Percentiles rank a stretch among this genome's conserved stretches.
These are phyloP conservation scores for Leptodactylus fuscus DNA, from an alignment of 2,113 vertebrate species.

Conservation along the genomic window DNA sequence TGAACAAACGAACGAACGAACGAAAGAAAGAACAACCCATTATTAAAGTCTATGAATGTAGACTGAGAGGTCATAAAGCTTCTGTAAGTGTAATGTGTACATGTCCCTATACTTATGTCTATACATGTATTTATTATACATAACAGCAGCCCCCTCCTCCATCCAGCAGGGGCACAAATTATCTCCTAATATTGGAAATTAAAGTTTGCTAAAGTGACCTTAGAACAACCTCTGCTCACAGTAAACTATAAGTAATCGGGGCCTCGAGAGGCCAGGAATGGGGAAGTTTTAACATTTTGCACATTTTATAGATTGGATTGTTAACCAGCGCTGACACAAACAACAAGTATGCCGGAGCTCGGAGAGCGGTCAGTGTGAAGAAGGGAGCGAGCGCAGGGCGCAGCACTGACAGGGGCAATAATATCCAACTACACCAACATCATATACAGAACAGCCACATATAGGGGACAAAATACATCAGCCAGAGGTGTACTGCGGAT, in stretches of 20 bases:
- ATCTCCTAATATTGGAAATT: not conserved
- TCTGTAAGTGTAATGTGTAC: too few relatives aligned
- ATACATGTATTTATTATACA: too few relatives aligned
- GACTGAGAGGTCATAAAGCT: too few relatives aligned
- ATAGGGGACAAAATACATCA: too few relatives aligned
- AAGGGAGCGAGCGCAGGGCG: not conserved
- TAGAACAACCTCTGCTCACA: not conserved
- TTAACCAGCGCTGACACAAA: conserved; percentile 41
- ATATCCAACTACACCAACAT: too few relatives aligned
- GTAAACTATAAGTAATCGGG: not conserved
- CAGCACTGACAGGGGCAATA: not conserved
- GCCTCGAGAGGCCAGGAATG: not conserved
- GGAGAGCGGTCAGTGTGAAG: not conserved
- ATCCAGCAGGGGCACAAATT: not conserved
- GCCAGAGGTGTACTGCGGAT: too few relatives aligned
- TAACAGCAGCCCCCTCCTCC: not conserved
- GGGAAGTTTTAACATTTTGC: conserved; percentile 22
- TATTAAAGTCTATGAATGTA: too few relatives aligned
- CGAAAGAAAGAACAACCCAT: too few relatives aligned
- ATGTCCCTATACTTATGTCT: too few relatives aligned
- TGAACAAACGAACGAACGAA: too few relatives aligned
- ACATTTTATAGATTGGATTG: conserved; percentile 36
- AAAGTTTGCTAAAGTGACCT: not conserved
- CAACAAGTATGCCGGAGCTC: conserved; percentile 8
- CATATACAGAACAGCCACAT: too few relatives aligned